These are phyloP conservation scores for Aegotheles bennettii DNA, from an alignment of 2,113 vertebrate species.

Conservation along the genomic window DNA sequence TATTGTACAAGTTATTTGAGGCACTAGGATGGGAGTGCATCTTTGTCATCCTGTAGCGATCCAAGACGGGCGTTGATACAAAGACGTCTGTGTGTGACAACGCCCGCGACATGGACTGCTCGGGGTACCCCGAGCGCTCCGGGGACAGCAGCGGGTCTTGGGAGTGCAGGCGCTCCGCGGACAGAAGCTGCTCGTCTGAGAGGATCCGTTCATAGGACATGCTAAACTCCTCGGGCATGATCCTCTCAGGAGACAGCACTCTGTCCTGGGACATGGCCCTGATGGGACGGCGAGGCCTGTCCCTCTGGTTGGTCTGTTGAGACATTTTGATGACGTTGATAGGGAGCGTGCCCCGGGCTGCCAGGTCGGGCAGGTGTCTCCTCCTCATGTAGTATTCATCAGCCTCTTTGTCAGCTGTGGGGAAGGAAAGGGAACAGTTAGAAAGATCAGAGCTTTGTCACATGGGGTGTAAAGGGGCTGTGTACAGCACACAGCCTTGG, in stretches of 20 bases:
- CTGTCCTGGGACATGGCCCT: constrained; percentile 98
- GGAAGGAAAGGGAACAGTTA: neutral
- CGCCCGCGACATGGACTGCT: constrained; percentile 89
- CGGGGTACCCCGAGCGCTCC: constrained; percentile 86
- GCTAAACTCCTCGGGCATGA: constrained; percentile 81
- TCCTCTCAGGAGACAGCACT: constrained; percentile 85
- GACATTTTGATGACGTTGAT: constrained; percentile 93
- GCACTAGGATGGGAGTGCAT: constrained; percentile 99
- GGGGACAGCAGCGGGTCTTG: constrained; percentile 97
- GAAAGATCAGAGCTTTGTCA: fast-evolving
- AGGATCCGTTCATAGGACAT: constrained; percentile 89
- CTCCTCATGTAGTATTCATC: constrained; percentile 95
- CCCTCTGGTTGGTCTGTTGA: constrained; percentile 84
- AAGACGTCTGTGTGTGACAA: constrained; percentile 97
- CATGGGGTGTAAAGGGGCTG: too few species aligned
- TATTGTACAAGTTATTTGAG: constrained; percentile 94
- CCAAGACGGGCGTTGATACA: constrained; percentile 91
- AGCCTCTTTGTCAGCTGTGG: constrained; percentile 92
- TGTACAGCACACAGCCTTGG: neutral
- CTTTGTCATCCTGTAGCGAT: constrained; percentile 98
- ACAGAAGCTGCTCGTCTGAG: constrained; percentile 91
- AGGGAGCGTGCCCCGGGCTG: constrained; percentile 91
- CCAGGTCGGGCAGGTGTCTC: constrained; percentile 92
- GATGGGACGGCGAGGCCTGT: constrained; percentile 88
- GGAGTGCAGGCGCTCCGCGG: constrained; percentile 91